Base-by-base conservation (phyloP, 2,888 invertebrate genomes). In the Chydorus sphaericus region DNA sequence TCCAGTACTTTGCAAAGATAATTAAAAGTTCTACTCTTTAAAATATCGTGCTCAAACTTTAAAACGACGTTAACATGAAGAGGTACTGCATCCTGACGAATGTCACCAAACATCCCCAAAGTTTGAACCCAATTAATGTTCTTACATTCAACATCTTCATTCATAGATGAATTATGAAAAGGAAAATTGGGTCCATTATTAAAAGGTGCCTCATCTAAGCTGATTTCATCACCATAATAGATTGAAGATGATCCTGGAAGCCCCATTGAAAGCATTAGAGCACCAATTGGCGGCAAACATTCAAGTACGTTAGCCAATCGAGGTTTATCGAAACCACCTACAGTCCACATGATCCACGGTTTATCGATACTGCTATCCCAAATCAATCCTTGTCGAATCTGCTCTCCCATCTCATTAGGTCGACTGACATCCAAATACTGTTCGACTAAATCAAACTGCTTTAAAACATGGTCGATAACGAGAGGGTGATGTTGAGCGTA, bases 161-260 rank as follows among this genome's bases (percentile, higher is more conserved):
- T 14, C 48, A 5, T 14, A 26, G 18, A 28, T 18, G 26, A 26
- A 73, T 10, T 73, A 70, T 33, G 28, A 10, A 44, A 8, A 5
- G 44, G 28, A 14, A 14, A 23, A 28, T 44, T 44, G 20, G 38
- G 64, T 61, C 20, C 54, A 56, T 59, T 61, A n/a, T n/a, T n/a
- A n/a, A n/a, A n/a, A n/a, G n/a, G n/a, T n/a, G n/a, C n/a, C n/a
- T 81, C 78, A 49, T 75, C 73, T 61, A 88, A 71, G 2, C 83
- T 83, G 59, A 92, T 80, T 75, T 93, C 92, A 68, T 93, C 91
- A 0, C 92, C 92, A 69, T 93, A 93, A 70, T 91, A 89, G 63
- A 91, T 80, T 62, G 81, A 85, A 1, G 89, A 80, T 1, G 90
- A 87, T 4, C 85, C 94, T 1, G 92, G 92, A 37, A 94, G 73